Conservation (phyloP, 2,888 invertebrate species). For the Agrilus mali region DNA sequence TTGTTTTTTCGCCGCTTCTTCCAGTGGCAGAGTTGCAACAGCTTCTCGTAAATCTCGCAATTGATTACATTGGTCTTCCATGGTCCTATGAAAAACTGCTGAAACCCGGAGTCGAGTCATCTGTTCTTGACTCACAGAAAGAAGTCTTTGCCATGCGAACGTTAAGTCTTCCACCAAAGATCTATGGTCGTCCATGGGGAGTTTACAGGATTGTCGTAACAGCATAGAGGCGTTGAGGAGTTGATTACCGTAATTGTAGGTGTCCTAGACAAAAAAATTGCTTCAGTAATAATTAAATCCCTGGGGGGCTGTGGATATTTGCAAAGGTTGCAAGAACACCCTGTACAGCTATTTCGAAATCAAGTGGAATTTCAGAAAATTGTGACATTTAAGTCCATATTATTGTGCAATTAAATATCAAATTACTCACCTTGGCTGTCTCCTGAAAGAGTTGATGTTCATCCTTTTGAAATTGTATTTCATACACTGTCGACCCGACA, state of each 20-base stretch:
- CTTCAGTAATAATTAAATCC: too few species aligned
- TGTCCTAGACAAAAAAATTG: conserved; percentile 44
- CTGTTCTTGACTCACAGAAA: conserved; percentile 60
- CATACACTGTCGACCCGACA: conserved; percentile 58
- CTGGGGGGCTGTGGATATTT: background rate
- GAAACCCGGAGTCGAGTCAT: conserved; percentile 63
- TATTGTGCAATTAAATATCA: background rate
- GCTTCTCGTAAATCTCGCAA: conserved; percentile 45
- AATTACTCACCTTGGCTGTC: conserved; percentile 61
- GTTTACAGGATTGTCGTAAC: conserved; percentile 57
- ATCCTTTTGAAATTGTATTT: conserved; percentile 62
- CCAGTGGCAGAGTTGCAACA: conserved; percentile 36
- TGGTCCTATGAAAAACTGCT: conserved; percentile 61
- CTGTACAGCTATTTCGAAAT: too few species aligned
- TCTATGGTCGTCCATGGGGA: conserved; percentile 44
- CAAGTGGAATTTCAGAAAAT: background rate
- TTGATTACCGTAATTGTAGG: conserved; percentile 71
- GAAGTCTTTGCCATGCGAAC: conserved; percentile 55
- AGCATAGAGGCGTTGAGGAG: conserved; percentile 61
- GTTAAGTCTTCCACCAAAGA: conserved; percentile 44
- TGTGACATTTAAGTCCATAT: conserved; percentile 5
- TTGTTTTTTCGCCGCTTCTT: conserved; percentile 34
- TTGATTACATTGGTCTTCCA: conserved; percentile 50
- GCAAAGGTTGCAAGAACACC: background rate
- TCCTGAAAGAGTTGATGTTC: conserved; percentile 65